phyloP scores from a whole-genome alignment of 2,888 invertebrate species.

The Cantharis flavilabris region DNA sequence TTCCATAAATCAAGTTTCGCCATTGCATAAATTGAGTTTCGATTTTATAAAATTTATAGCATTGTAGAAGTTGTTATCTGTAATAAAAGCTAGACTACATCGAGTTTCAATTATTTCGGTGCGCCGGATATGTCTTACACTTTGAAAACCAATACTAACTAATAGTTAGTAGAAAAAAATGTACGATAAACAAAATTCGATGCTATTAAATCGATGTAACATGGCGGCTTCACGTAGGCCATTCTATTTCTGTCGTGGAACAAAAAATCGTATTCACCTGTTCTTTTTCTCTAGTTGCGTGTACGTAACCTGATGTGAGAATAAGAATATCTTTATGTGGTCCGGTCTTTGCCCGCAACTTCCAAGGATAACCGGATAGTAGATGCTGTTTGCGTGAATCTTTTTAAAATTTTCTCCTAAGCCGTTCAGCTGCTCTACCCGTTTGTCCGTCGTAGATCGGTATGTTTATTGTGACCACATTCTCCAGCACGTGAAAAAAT shows the following conservation, averaged over 20 bases:
- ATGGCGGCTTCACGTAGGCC: neutral
- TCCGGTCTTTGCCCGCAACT: slow-evolving; percentile 40
- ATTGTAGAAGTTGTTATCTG: neutral
- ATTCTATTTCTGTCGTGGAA: slow-evolving; percentile 14
- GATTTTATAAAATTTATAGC: neutral
- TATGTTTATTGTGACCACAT: slow-evolving; percentile 8
- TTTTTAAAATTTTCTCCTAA: slow-evolving; percentile 8
- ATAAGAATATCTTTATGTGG: slow-evolving; percentile 33
- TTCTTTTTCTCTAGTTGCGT: slow-evolving; percentile 18
- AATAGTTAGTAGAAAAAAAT: neutral
- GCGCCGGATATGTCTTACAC: neutral
- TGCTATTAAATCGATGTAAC: neutral
- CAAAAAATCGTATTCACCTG: slow-evolving; percentile 13
- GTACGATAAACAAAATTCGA: neutral
- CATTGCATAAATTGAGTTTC: neutral
- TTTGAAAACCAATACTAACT: neutral
- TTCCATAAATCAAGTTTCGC: neutral
- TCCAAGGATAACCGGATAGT: slow-evolving; percentile 39
- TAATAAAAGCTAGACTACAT: neutral
- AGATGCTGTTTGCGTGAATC: slow-evolving; percentile 25
- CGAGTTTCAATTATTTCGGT: neutral
- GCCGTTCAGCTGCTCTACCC: slow-evolving; percentile 12
- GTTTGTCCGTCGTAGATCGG: slow-evolving; percentile 4
- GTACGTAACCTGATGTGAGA: slow-evolving; percentile 4
- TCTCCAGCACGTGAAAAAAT: neutral